Evolutionary conservation across 2,797 vertebrate genomes (phyloP).

Genomic region (Galagoides demidoff): DNA sequence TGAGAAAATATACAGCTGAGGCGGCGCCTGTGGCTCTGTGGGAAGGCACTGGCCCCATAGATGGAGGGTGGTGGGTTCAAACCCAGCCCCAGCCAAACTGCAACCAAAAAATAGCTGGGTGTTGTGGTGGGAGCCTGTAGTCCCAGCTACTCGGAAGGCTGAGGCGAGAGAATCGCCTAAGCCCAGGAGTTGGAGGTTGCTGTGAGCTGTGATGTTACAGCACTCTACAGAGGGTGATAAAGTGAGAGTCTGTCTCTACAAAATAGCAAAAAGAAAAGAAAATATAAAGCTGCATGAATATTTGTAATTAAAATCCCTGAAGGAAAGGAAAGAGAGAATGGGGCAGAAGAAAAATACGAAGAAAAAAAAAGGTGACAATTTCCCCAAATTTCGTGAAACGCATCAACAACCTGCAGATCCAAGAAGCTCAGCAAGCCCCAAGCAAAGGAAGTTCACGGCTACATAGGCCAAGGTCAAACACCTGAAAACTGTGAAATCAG

Average conservation of each 20-base stretch:
- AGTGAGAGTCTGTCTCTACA: too few species aligned
- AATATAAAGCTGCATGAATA: background rate
- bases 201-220: too few species aligned
- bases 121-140: too few species aligned
- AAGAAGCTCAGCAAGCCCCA: background rate
- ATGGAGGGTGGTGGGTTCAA: too few species aligned
- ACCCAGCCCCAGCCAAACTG: too few species aligned
- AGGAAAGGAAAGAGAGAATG: background rate
- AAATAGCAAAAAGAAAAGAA: background rate
- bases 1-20: background rate
- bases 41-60: too few species aligned
- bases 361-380: background rate
- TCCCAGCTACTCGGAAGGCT: too few species aligned
- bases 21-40: too few species aligned
- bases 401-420: background rate
- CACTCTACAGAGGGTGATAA: too few species aligned
- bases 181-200: too few species aligned
- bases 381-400: background rate
- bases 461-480: background rate
- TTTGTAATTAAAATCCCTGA: background rate
- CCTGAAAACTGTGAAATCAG: background rate
- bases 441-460: background rate
- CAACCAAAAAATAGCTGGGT: too few species aligned
- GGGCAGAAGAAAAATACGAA: background rate
- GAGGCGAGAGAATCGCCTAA: too few species aligned